phyloP scores from a whole-genome alignment of 2,888 invertebrate genomes.

The Andrena hattorfiana region DNA sequence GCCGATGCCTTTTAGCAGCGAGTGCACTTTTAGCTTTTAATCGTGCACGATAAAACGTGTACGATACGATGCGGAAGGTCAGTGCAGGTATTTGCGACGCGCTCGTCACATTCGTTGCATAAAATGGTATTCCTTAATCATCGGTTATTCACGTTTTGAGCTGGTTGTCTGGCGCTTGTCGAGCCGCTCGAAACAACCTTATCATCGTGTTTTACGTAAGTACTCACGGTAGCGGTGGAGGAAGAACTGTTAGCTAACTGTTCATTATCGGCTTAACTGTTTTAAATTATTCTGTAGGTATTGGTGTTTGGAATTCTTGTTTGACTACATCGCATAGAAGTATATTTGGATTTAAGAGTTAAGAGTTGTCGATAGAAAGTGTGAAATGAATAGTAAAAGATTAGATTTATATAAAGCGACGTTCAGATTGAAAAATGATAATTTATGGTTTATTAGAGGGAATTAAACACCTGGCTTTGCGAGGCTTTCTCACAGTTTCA shows the following conservation, averaged over 20 bases:
- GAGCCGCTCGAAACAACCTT: too few relatives aligned
- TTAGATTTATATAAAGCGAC: background rate
- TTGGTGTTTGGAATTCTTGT: too few relatives aligned
- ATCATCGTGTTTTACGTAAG: too few relatives aligned
- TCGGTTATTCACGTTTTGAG: background rate
- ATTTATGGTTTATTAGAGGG: constrained; percentile 11
- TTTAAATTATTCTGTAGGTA: too few relatives aligned
- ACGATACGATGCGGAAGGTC: constrained; percentile 19
- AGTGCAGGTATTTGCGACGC: constrained; percentile 3
- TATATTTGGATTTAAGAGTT: too few relatives aligned
- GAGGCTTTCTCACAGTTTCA: constrained; percentile 14
- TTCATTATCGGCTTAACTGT: too few relatives aligned
- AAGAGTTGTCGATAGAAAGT: too few relatives aligned
- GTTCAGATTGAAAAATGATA: constrained; percentile 15
- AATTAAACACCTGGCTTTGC: background rate
- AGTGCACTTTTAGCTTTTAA: constrained; percentile 22
- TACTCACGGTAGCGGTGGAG: too few relatives aligned
- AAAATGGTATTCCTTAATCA: background rate
- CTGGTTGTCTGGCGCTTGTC: too few relatives aligned
- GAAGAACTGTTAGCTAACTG: too few relatives aligned
- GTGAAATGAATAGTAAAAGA: too few relatives aligned
- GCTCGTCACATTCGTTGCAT: constrained; percentile 15
- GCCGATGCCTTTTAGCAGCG: background rate
- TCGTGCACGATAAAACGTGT: constrained; percentile 5
- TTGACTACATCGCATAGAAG: too few relatives aligned